A percentile compares a stretch with the other conserved stretches of the same genome.
phyloP scores from a whole-genome alignment of 2,888 invertebrate species.

The Heteromyza rotundicornis region DNA sequence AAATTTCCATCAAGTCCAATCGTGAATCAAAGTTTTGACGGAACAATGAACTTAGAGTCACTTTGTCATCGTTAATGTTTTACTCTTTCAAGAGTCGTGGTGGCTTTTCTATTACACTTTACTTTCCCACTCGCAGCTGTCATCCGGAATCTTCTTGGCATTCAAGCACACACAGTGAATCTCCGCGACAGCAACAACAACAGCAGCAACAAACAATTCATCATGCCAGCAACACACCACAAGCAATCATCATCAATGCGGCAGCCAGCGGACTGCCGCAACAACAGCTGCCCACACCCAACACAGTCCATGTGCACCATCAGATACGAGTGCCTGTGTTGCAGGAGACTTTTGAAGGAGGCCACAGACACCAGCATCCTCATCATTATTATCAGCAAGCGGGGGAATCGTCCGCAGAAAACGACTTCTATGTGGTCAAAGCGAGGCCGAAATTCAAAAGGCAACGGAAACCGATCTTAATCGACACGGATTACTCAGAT shows the following conservation, averaged over 20 bases:
- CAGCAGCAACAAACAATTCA: constrained; percentile 27
- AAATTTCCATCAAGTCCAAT: too few relatives aligned
- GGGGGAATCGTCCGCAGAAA: constrained; percentile 6
- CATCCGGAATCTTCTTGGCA: constrained; percentile 25
- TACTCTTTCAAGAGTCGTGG: neutral
- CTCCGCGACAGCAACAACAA: constrained; percentile 14
- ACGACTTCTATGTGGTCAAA: constrained; percentile 55
- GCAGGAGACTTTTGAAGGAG: constrained; percentile 33
- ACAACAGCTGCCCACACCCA: constrained; percentile 25
- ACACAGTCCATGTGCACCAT: constrained; percentile 21
- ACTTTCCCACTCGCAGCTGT: constrained; percentile 38
- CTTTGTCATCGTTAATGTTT: neutral
- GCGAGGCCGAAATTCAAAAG: constrained; percentile 36
- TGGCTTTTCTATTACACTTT: neutral
- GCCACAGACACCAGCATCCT: constrained; percentile 20
- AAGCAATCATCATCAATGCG: constrained; percentile 54
- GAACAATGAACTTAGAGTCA: too few relatives aligned
- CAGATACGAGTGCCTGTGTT: constrained; percentile 36
- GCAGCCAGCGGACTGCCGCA: constrained; percentile 39
- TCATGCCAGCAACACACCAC: constrained; percentile 30
- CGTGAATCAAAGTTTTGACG: too few relatives aligned
- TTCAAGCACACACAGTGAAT: neutral
- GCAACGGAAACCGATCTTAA: constrained; percentile 41
- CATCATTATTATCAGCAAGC: constrained; percentile 18
- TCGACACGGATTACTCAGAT: constrained; percentile 44